Base-by-base conservation (phyloP, 1,140 invertebrate species). In the Anoplolepis gracilipes region DNA sequence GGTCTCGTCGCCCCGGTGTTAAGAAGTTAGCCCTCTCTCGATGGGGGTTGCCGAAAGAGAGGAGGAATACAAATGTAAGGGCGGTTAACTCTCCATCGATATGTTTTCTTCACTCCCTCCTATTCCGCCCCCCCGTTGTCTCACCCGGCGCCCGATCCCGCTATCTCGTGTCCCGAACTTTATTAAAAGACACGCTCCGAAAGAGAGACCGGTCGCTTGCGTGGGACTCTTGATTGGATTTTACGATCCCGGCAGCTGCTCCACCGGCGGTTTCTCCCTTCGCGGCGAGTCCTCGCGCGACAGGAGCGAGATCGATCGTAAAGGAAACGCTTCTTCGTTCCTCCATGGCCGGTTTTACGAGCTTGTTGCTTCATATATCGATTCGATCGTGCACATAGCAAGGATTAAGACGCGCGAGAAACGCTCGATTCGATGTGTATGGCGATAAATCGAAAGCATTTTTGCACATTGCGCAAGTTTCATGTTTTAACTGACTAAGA, bases 101-200 rank as follows among this genome's bases (percentile, higher is more conserved):
- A 65, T 81, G n/a, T n/a, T n/a, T n/a, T n/a, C 72, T 72, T 73
- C 36, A n/a, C 67, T 59, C 53, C 53, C 78, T 33, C 28, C 8
- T 81, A 30, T 46, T 39, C 62, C 69, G 75, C 85, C 86, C 84
- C 86, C 73, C 77, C 69, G 85, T 69, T 87, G 86, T 79, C 65
- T 88, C 77, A 28, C 46, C 57, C 57, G 59, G 86, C 61, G 73
- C 82, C 57, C 62, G 57, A 42, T 55, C 59, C 36, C 65, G 73
- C 72, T 88, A 88, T 90, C 88, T 88, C 53, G 39, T 70, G 73
- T 86, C 25, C 46, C 81, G 85, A 33, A 33, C 33, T 87, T 90
- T 90, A 90, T 90, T 88, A 86, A 90, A 90, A 86, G 73, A 79
- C 86, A 19, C 61, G 25, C 46, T 64, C 42, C 62, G 82, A 85